A percentile compares a stretch with the other conserved stretches of the same genome.
These are phyloP conservation scores for Lepidurus packardi DNA, from an alignment of 1,140 invertebrate genomes.

Conservation along the genomic window DNA sequence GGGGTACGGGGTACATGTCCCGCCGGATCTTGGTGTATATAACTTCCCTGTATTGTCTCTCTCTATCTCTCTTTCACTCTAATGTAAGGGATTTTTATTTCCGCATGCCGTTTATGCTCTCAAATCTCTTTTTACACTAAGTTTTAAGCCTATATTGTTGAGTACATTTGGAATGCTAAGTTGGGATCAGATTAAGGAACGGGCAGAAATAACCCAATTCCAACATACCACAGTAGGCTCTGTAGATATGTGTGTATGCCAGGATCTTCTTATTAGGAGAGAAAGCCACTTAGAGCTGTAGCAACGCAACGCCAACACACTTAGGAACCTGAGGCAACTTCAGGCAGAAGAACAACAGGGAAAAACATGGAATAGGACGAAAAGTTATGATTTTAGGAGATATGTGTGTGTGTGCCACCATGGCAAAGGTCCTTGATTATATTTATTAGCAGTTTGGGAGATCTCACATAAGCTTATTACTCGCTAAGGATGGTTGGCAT, in stretches of 20 bases:
- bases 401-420: background rate
- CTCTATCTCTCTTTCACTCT: background rate
- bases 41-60: background rate
- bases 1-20: background rate
- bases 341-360: no score
- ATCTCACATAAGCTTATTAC: constrained; percentile 10
- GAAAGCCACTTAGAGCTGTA: background rate
- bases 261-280: background rate
- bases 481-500: background rate
- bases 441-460: background rate
- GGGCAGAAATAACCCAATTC: no score
- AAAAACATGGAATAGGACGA: background rate
- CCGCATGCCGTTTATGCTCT: background rate
- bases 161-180: constrained; percentile 8
- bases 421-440: background rate
- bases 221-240: no score
- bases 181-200: background rate
- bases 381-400: no score
- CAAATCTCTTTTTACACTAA: background rate
- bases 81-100: background rate
- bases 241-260: background rate
- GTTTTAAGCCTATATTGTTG: background rate
- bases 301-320: constrained; percentile 6
- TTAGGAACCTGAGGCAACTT: no score
- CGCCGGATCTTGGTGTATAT: constrained; percentile 1